phyloP scores from a whole-genome alignment of 1,140 invertebrate species.

The Aphaenogaster ashmeadi region DNA sequence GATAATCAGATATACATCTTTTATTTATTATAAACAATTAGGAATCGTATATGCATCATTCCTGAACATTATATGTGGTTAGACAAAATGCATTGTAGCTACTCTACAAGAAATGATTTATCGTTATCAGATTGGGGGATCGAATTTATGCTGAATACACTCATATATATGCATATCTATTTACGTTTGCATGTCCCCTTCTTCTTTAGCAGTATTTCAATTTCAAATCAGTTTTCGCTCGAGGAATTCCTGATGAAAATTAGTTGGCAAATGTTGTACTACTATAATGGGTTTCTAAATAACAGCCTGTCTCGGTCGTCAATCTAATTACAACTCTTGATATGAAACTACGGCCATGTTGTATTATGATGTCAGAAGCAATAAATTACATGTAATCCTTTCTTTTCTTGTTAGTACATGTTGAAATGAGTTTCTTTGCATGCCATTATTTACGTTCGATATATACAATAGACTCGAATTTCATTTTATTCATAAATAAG shows the following conservation, averaged over 20 bases:
- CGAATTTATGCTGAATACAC: conserved; percentile 62
- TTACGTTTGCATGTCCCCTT: conserved; percentile 65
- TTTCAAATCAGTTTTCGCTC: conserved; percentile 62
- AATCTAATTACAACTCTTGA: conserved; percentile 56
- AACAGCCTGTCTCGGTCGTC: conserved; percentile 33
- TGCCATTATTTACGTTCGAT: neutral
- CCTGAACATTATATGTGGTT: neutral
- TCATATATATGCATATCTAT: conserved; percentile 73
- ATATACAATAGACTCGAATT: neutral
- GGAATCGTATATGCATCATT: conserved; percentile 53
- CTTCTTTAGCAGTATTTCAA: conserved; percentile 65
- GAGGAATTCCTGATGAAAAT: conserved; percentile 64
- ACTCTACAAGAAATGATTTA: conserved; percentile 54
- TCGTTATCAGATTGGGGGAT: conserved; percentile 66
- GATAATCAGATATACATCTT: neutral
- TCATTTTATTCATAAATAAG: neutral
- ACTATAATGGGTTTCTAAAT: conserved; percentile 59
- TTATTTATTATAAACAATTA: conserved; percentile 8
- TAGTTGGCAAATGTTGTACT: conserved; percentile 58
- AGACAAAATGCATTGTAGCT: conserved; percentile 18
- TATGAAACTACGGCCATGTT: conserved; percentile 19
- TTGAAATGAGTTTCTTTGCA: conserved; percentile 34
- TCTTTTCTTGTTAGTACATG: neutral
- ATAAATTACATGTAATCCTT: conserved; percentile 25
- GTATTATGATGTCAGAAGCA: conserved; percentile 24